These are phyloP conservation scores for Pygmarrhopalites habei DNA, from an alignment of 1,140 invertebrate genomes.

Conservation along the genomic window DNA sequence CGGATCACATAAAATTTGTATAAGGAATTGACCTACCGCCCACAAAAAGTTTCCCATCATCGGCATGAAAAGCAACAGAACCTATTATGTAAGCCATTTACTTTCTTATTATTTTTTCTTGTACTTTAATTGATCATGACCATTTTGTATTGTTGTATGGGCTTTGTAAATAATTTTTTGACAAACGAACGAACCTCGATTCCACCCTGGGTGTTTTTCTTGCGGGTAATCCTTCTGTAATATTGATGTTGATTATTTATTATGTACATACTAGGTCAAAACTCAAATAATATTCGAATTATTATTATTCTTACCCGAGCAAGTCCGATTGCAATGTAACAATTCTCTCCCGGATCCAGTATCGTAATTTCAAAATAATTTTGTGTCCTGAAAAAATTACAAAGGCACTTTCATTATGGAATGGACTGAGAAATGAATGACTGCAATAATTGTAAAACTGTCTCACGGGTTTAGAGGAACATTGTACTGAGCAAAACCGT, in stretches of 20 bases:
- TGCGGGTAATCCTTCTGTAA: slow-evolving; percentile 55
- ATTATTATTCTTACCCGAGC: slow-evolving; percentile 51
- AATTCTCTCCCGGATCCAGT: slow-evolving; percentile 53
- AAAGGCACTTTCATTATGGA: too few species aligned
- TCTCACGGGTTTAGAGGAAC: slow-evolving; percentile 47
- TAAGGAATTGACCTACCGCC: too few species aligned
- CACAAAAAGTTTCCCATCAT: slow-evolving; percentile 56
- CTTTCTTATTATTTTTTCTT: too few species aligned
- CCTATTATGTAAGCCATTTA: too few species aligned
- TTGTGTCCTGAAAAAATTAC: slow-evolving; percentile 40
- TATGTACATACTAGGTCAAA: neutral
- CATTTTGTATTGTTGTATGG: too few species aligned
- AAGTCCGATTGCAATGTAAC: slow-evolving; percentile 55
- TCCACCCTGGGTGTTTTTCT: slow-evolving; percentile 54
- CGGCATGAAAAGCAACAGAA: slow-evolving; percentile 56
- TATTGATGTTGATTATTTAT: slow-evolving; percentile 26
- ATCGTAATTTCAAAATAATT: slow-evolving; percentile 58
- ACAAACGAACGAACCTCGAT: too few species aligned
- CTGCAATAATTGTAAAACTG: neutral
- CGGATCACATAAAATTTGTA: too few species aligned
- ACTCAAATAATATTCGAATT: too few species aligned
- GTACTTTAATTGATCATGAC: too few species aligned
- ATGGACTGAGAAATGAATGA: too few species aligned
- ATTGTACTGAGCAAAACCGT: slow-evolving; percentile 53
- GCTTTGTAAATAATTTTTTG: too few species aligned